These are phyloP conservation scores for Myopa testacea DNA, from an alignment of 2,888 invertebrate species.

Conservation along the genomic window DNA sequence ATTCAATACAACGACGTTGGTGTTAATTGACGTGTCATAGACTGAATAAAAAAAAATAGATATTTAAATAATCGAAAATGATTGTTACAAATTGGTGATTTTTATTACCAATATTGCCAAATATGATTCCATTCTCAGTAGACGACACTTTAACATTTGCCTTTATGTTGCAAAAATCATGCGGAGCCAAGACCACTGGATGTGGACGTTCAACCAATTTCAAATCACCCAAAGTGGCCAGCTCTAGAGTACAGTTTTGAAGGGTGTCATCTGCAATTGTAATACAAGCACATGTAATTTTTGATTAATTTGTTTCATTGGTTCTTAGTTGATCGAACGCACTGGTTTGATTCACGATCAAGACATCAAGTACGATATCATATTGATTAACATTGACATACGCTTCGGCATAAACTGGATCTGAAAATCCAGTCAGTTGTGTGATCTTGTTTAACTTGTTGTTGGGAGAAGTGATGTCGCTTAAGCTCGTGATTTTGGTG, in stretches of 20 bases:
- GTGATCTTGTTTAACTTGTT: constrained; percentile 83
- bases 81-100: neutral
- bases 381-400: constrained; percentile 99
- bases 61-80: neutral
- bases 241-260: constrained; percentile 96
- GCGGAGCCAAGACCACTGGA: constrained; percentile 93
- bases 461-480: constrained; percentile 71
- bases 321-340: constrained; percentile 47
- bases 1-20: constrained; percentile 96
- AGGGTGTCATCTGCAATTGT: constrained; percentile 82
- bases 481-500: constrained; percentile 64
- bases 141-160: constrained; percentile 99
- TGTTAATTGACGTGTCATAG: constrained; percentile 85
- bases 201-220: constrained; percentile 98
- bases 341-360: constrained; percentile 98
- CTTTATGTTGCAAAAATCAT: constrained; percentile 98
- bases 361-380: constrained; percentile 97
- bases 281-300: neutral
- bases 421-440: constrained; percentile 98
- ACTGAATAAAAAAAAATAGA: constrained; percentile 71
- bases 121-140: constrained; percentile 99
- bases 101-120: constrained; percentile 91
- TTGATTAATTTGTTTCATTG: neutral
- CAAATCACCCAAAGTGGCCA: constrained; percentile 97
- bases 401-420: constrained; percentile 99